Evolutionary conservation across 2,113 vertebrate genomes (phyloP), one percentile per base, ranked within the genome.

Genomic region (Numida meleagris): DNA sequence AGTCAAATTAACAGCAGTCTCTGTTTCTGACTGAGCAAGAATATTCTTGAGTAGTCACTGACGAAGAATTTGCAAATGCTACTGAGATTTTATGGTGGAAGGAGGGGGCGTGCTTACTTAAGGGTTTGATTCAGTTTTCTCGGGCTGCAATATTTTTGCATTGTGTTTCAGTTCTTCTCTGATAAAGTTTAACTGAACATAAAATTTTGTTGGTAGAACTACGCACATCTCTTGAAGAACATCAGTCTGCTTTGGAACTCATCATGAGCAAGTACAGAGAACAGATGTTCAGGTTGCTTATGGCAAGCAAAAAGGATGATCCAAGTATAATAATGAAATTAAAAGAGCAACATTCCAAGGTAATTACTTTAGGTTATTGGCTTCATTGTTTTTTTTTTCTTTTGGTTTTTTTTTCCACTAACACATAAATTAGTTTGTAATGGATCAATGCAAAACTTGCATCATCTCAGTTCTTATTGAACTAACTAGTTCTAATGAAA

Each of bases 211-310:
- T 95, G 50, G 43, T 94, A 99, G 99, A 99, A 93, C 96, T 99
- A 10, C 98, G 98, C 43, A 98, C 98, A 0, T 99, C 99, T 15
- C 95, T 99, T 17, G 99, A 99, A 91, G 99, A 99, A 93, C 99
- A 99, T 94, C 99, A 99, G 95, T 99, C 99, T 46, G 99, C 99
- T 24, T 97, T 99, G 96, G 99, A 99, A 82, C 99, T 99, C 78
- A 99, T 99, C 93, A 99, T 99, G 99, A 99, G 98, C 97, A 99
- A 99, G 94, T 99, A 99, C 96, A 98, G 99, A 86, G 99, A 99
- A 91, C 99, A 99, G 96, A 99, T 99, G 96, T 99, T 99, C 74
- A 97, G 99, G 88, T 95, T 99, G 78, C 98, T 99, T 31, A 99
- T 99, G 98, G 98, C 99, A 2, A 99, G 99, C 97, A 99, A 99